Evolutionary conservation across 2,797 vertebrate species (phyloP), one percentile per base, ranked within the genome.

Genomic region (Danio choprae): DNA sequence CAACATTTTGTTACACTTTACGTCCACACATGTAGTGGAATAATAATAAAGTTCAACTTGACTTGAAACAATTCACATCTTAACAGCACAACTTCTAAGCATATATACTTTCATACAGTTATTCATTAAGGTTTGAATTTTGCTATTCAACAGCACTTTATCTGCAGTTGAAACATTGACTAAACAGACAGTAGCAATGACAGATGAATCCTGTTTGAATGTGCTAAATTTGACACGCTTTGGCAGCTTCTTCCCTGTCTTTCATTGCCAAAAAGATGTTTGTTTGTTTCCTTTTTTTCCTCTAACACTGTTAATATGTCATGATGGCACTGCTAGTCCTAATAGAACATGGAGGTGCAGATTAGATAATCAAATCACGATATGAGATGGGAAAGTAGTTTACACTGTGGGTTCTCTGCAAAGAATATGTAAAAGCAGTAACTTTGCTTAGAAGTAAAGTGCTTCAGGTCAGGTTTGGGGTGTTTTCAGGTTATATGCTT

Each of bases 211-310:
- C 77, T 15, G n/a, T 73, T 67, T 77, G 60, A 77, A 72, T 67
- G 68, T 67, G 73, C 59, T 77, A 20, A 55, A 40, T 70, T 70
- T 55, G 41, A 70, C 18, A 67, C 46, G 12, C 59, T 63, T 29
- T 29, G 22, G 53, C 20, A 55, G 16, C 7, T 59, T 62, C 50
- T n/a, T 40, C 7, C 22, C 20, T 36, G 40, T 29, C 56, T 76
- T 65, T 58, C 53, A 71, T 50, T 71, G 51, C 18, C 55, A 75
- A 71, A 71, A 75, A 79, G n/a, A 79, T 68, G 58, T 59, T 18
- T 12, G 11, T 3, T 56, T 63, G 67, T 53, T 51, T 70, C 55
- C 62, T 70, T 78, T 22, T 43, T 70, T 29, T 29, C 3, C 46
- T 4, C 44, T 4, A 48, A 22, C 36, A 7, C 38, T 62, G 36